A percentile compares a stretch with the other conserved stretches of the same genome.
Evolutionary conservation across 2,888 invertebrate species (phyloP).

Genomic region (Fragum fragum): DNA sequence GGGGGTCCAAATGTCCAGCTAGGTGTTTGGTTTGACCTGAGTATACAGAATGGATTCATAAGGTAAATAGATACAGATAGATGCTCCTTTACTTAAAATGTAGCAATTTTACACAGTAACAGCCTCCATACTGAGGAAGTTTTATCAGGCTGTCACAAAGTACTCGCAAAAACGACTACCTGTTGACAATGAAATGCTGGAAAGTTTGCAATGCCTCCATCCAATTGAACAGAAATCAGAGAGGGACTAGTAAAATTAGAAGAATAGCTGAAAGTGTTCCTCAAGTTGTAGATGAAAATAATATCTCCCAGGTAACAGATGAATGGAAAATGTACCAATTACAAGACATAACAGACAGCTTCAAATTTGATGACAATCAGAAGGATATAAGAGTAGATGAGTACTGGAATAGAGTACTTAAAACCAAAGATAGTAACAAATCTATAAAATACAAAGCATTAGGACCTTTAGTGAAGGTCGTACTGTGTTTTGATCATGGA

Average conservation of each 20-base stretch:
- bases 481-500: conserved; percentile 40
- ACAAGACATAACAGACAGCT: conserved; percentile 36
- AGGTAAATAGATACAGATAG: too few relatives aligned
- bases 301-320: conserved; percentile 43
- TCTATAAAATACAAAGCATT: conserved; percentile 35
- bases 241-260: conserved; percentile 48
- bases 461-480: conserved; percentile 37
- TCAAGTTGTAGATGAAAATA: conserved; percentile 40
- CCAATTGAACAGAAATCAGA: conserved; percentile 43
- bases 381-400: conserved; percentile 42
- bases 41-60: too few relatives aligned
- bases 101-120: too few relatives aligned
- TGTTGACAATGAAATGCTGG: conserved; percentile 23
- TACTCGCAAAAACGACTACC: conserved; percentile 41
- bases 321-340: conserved; percentile 51
- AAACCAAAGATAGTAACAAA: conserved; percentile 34
- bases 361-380: conserved; percentile 22
- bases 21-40: too few relatives aligned
- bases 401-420: conserved; percentile 41
- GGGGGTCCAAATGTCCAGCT: too few relatives aligned
- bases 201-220: conserved; percentile 42
- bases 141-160: too few relatives aligned
- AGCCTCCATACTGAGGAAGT: too few relatives aligned
- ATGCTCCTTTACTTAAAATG: too few relatives aligned
- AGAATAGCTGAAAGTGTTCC: conserved; percentile 45